Conservation (phyloP, 2,888 invertebrate genomes). For the Scaptomyza tumidula region DNA sequence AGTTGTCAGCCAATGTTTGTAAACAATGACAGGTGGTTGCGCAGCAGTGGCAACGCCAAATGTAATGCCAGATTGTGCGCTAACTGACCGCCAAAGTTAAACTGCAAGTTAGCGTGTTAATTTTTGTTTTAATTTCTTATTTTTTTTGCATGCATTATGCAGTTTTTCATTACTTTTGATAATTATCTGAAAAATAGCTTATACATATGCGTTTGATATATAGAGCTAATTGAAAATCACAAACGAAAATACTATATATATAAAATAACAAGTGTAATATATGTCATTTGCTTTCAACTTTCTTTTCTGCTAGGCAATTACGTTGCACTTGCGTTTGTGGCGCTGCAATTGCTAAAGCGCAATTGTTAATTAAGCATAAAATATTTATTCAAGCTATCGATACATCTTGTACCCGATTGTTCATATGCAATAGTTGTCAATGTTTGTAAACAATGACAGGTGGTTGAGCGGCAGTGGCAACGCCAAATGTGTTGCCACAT, state of each 20-base stretch:
- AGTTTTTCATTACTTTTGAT: slow-evolving; percentile 77
- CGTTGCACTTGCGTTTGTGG: slow-evolving; percentile 30
- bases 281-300: slow-evolving; percentile 18
- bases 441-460: slow-evolving; percentile 13
- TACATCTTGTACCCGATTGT: slow-evolving; percentile 12
- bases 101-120: slow-evolving; percentile 8
- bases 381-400: slow-evolving; percentile 8
- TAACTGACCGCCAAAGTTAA: background rate
- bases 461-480: slow-evolving; percentile 14
- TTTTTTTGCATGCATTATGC: too few relatives aligned
- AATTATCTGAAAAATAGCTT: slow-evolving; percentile 77
- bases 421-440: slow-evolving; percentile 12
- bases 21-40: slow-evolving; percentile 12
- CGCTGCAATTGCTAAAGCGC: slow-evolving; percentile 51
- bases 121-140: too few relatives aligned
- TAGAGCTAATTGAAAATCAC: slow-evolving; percentile 76
- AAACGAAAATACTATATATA: slow-evolving; percentile 81
- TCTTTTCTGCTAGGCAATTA: slow-evolving; percentile 33
- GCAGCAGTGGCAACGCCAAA: slow-evolving; percentile 16
- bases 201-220: slow-evolving; percentile 70
- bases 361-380: slow-evolving; percentile 46
- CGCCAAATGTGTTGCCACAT: slow-evolving; percentile 6
- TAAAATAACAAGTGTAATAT: slow-evolving; percentile 35
- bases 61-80: background rate
- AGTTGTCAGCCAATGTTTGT: background rate